Evolutionary conservation across 2,888 invertebrate species (phyloP), one percentile per base, ranked within the genome.

Genomic region (Lapara coniferarum): DNA sequence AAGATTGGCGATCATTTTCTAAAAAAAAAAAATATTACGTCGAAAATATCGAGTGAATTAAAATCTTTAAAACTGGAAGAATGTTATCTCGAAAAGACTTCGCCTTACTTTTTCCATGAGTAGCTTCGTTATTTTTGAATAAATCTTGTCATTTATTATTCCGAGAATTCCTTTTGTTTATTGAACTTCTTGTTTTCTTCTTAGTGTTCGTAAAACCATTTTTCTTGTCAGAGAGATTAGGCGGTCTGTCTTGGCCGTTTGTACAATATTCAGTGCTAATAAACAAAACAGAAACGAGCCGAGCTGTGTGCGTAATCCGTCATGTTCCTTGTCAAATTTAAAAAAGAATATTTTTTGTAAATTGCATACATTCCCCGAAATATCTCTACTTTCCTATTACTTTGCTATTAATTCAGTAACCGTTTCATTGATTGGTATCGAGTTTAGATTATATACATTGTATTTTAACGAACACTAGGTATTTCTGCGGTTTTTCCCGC

Each of bases 121-220:
- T 16, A 25, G 37, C 37, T 37, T 3, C 37, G 37, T 59, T 59
- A 6, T 63, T 49, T 19, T 63, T 63, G 0, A 49, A 49, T 46
- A 49, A 49, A 63, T 49, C 63, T 25, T 49, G 12, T 49, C 49
- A 25, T 63, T 63, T 49, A 49, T 49, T 63, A 63, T 63, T 63
- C 46, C 19, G 16, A 19, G 46, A 63, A 16, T 49, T 46, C 46
- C 49, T 63, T 46, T 63, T 49, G 46, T 19, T 59, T 25, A 46
- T 49, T 46, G 3, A 19, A 25, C n/a, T n/a, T 37, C n/a, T 49
- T 49, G 49, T 63, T 63, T 63, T 63, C 16, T 13, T 19, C 19
- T 46, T 46, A 13, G 49, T 19, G 2, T 63, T 49, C 49, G 49
- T 25, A 63, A 49, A 63, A 19, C 63, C 46, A 63, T 63, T 49